Base-by-base conservation (phyloP, 2,113 vertebrate species). In the Scatophagus argus region DNA sequence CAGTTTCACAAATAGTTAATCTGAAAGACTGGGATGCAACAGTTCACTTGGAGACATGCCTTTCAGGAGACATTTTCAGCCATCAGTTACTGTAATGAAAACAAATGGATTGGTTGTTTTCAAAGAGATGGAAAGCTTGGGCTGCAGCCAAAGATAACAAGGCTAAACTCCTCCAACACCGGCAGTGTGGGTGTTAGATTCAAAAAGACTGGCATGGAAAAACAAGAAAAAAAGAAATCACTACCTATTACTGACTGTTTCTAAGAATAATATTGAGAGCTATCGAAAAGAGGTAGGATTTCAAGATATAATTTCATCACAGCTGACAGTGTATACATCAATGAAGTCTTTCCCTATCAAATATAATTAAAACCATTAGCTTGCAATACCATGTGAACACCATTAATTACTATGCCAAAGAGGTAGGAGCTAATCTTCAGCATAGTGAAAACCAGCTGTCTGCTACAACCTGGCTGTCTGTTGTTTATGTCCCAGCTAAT, bases 81-180 rank as follows among this genome's bases (percentile, higher is more conserved):
- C 74, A 92, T 92, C 84, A 88, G 74, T 90, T 90, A 89, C 71
- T 78, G 79, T 89, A 93, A 91, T 91, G 83, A 90, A 90, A 89
- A 92, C 79, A 89, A 91, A 90, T 84, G 77, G 73, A 87, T 88
- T 75, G 87, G 87, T 73, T 81, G 65, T 70, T 75, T 85, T 86
- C 77, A 85, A 36, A 77, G 36, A 79, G 85, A 87, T 32, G 78
- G 71, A 82, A 76, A 64, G 43, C 10, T 62, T 87, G 75, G 75
- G 83, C 72, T 69, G 65, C 55, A 72, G 84, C 81, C 84, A 81
- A 71, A 75, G 79, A 90, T 91, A 89, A 82, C 52, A 76, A 55
- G 49, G 65, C 61, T 32, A 39, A 78, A 86, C 61, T 89, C 64
- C 63, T 76, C 67, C 72, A 81, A 59, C 32, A 52, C 43, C 68